phyloP scores from a whole-genome alignment of 2,797 vertebrate genomes.

The Silurus aristotelis region DNA sequence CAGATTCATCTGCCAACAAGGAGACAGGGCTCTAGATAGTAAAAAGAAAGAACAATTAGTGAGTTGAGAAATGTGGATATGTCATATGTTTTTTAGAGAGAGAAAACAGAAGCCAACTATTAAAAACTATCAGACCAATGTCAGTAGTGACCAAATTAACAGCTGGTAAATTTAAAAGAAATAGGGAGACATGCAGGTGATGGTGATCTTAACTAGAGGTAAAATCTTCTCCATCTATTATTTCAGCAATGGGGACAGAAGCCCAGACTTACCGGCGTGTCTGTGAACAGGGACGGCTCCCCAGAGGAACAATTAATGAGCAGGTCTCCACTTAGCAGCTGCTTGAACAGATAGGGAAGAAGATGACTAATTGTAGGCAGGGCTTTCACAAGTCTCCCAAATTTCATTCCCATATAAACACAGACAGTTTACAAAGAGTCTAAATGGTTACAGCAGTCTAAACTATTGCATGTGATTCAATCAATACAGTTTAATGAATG shows the following conservation, averaged over 20 bases:
- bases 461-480: background rate
- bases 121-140: background rate
- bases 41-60: slow-evolving; percentile 2
- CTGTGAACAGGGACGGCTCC: slow-evolving; percentile 78
- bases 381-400: slow-evolving; percentile 17
- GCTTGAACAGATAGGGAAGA: slow-evolving; percentile 58
- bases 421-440: background rate
- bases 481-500: background rate
- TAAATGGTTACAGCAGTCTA: background rate
- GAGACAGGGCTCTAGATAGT: slow-evolving; percentile 75
- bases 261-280: slow-evolving; percentile 75
- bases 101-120: background rate
- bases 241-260: slow-evolving; percentile 39
- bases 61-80: background rate
- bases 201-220: slow-evolving; percentile 15
- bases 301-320: slow-evolving; percentile 80
- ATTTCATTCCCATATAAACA: slow-evolving; percentile 14
- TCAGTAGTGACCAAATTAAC: slow-evolving; percentile 3
- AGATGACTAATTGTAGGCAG: slow-evolving; percentile 37
- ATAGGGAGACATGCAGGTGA: slow-evolving; percentile 21
- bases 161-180: background rate
- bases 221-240: slow-evolving; percentile 19
- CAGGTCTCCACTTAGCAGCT: slow-evolving; percentile 82
- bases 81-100: background rate
- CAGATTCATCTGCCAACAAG: slow-evolving; percentile 75